Conservation (phyloP, 2,113 vertebrate genomes). For the Engraulis encrasicolus region DNA sequence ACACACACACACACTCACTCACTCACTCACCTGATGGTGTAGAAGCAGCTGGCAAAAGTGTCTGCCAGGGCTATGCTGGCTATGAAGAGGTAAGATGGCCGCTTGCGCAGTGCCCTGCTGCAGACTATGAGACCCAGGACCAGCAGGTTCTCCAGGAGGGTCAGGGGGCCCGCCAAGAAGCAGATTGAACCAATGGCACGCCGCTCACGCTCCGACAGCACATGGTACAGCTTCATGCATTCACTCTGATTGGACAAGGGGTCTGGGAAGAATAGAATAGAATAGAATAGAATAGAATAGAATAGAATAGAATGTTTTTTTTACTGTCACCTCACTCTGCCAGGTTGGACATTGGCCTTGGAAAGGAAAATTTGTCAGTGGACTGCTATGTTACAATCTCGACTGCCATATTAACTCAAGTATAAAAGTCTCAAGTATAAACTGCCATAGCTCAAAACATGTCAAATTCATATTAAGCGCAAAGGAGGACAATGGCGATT, state of each 20-base stretch:
- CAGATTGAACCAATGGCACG: slow-evolving; percentile 78
- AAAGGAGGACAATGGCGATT: too few species aligned
- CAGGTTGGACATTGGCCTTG: too few species aligned
- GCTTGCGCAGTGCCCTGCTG: slow-evolving; percentile 72
- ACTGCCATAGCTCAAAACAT: too few species aligned
- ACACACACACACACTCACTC: too few species aligned
- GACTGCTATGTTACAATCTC: too few species aligned
- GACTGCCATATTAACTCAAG: too few species aligned
- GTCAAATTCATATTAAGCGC: too few species aligned
- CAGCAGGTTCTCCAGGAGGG: slow-evolving; percentile 81
- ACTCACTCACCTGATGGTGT: too few species aligned
- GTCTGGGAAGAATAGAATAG: neutral
- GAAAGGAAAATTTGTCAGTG: too few species aligned
- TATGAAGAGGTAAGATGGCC: slow-evolving; percentile 90
- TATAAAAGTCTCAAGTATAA: too few species aligned
- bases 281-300: neutral
- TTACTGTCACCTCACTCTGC: too few species aligned
- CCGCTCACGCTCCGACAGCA: slow-evolving; percentile 74
- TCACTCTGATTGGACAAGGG: neutral
- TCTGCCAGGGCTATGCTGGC: slow-evolving; percentile 88
- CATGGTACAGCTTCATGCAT: slow-evolving; percentile 78
- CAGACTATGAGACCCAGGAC: slow-evolving; percentile 82
- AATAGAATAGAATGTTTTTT: neutral
- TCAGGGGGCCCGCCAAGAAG: slow-evolving; percentile 79
- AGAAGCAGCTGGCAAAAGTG: slow-evolving; percentile 85